Evolutionary conservation across 1,140 invertebrate species (phyloP), one percentile per base, ranked within the genome.

Genomic region (Rhysida immarginata): DNA sequence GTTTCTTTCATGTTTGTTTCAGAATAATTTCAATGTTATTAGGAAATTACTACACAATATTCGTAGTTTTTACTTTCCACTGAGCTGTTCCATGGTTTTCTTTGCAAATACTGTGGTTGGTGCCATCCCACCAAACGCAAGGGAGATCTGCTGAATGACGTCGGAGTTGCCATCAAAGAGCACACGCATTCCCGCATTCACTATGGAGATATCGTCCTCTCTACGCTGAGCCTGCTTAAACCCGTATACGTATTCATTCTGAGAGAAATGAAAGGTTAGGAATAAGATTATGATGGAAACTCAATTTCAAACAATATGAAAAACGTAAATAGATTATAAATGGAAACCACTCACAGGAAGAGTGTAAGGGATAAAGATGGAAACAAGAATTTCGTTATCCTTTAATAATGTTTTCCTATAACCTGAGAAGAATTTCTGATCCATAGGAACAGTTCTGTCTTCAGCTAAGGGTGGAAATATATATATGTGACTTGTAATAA

Each of bases 201-300:
- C 92, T 60, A 96, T 94, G 14, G 92, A 87, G 62, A 96, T 96
- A 68, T 97, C 94, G 69, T 96, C 91, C 61, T 96, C 92, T 61
- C 85, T 74, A 55, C 94, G 74, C 64, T 83, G 83, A 0, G 92
- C 83, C 78, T 96, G 92, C 69, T 97, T 97, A 64, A 86, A 95
- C 14, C 87, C 87, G 60, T 82, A 76, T 64, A 95, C 83, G 68
- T 81, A 83, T 71, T 95, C 85, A 66, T 81, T 74, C 70, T 80
- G 61, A 16, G 5, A 35, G 5, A 8, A 35, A 35, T 8, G 16
- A 35, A 35, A 16, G 16, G n/a, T n/a, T n/a, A n/a, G n/a, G n/a
- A n/a, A n/a, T n/a, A n/a, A n/a, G n/a, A n/a, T n/a, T n/a, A n/a
- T 24, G 13, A 41, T 44, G 5, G 11, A 25, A 41, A 16, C 25